A percentile compares a stretch with the other conserved stretches of the same genome.
These are phyloP conservation scores for Bergia sp. DNA, from an alignment of 92 coral and sea anemone species.

Conservation along the genomic window DNA sequence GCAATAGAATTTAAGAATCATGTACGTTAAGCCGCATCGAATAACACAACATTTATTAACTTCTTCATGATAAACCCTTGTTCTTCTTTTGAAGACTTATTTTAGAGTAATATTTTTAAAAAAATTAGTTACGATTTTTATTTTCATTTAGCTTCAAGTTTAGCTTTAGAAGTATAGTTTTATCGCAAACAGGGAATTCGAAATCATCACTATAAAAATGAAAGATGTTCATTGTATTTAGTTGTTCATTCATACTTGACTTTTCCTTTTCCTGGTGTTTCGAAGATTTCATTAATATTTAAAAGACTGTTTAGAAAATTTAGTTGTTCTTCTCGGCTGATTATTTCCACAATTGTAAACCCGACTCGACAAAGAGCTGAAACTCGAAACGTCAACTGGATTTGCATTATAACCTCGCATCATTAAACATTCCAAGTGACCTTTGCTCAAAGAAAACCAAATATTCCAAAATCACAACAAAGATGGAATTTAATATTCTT, in stretches of 20 bases:
- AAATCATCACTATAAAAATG: not conserved
- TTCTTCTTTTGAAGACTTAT: not conserved
- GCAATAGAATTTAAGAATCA: not conserved
- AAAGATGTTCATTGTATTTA: not conserved
- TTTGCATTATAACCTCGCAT: not conserved
- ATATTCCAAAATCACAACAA: not conserved
- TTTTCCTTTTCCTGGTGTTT: not conserved
- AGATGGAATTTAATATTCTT: too few relatives aligned
- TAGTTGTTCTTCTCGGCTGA: not conserved
- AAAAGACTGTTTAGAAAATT: not conserved
- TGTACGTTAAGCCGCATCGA: not conserved
- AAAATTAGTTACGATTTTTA: not conserved
- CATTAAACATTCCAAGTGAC: not conserved
- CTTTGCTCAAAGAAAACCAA: not conserved
- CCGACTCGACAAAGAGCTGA: not conserved
- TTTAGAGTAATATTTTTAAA: not conserved
- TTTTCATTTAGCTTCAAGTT: not conserved
- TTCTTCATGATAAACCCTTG: constrained; percentile 4
- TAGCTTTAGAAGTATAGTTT: not conserved
- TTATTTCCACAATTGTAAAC: too few relatives aligned
- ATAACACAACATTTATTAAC: not conserved
- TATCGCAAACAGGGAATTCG: not conserved
- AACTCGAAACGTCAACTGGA: too few relatives aligned
- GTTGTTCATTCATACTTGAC: not conserved
- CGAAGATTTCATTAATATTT: too few relatives aligned